These are phyloP conservation scores for Amphiprion clarkii DNA, from an alignment of 2,797 vertebrate species.

Conservation along the genomic window DNA sequence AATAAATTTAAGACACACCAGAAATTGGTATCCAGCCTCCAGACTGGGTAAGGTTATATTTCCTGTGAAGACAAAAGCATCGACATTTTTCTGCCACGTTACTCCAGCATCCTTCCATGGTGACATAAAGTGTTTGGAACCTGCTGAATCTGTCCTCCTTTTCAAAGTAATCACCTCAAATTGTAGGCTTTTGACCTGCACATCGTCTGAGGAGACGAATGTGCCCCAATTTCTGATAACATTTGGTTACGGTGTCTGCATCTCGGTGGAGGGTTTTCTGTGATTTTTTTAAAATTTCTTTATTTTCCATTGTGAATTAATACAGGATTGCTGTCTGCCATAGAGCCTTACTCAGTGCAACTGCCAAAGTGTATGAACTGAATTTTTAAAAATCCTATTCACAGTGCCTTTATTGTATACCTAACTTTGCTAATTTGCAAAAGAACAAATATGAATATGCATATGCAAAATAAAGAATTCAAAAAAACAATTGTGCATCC, in stretches of 20 bases:
- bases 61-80: not conserved
- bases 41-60: conserved; percentile 1
- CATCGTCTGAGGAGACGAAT: not conserved
- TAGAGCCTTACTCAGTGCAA: no score
- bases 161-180: not conserved
- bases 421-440: no score
- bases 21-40: conserved; percentile 6
- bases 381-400: no score
- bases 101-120: not conserved
- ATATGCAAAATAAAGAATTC: no score
- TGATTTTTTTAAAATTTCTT: not conserved
- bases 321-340: no score
- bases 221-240: not conserved
- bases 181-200: not conserved
- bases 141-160: not conserved
- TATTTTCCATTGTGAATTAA: not conserved
- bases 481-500: no score
- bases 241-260: not conserved
- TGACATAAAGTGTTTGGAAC: not conserved
- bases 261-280: not conserved
- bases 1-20: conserved; percentile 28
- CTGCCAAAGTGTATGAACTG: no score
- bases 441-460: no score
- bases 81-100: conserved; percentile 1
- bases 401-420: no score